Evolutionary conservation across 2,113 vertebrate genomes (phyloP).

Genomic region (Psephotus haematonotus): DNA sequence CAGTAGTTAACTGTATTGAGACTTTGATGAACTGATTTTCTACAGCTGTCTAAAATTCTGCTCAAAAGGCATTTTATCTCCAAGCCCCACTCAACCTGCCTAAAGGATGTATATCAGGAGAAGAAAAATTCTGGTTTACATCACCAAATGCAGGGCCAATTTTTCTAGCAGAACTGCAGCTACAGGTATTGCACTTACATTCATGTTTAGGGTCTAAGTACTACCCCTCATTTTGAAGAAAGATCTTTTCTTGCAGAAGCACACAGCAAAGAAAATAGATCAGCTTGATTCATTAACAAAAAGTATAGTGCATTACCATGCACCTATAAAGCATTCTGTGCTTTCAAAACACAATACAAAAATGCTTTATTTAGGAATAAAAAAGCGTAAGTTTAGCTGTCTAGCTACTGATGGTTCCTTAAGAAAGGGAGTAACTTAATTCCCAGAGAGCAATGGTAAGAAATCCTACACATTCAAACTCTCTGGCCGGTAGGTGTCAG

Average conservation of each 20-base stretch:
- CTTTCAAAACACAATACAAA: not conserved
- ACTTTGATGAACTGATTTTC: not conserved
- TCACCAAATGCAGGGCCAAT: not conserved
- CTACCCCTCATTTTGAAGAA: not conserved
- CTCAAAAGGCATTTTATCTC: not conserved
- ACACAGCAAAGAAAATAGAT: not conserved
- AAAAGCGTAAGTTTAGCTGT: not conserved
- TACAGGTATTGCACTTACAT: not conserved
- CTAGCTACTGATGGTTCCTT: not conserved
- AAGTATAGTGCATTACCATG: not conserved
- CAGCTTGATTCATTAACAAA: not conserved
- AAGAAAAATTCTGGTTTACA: not conserved
- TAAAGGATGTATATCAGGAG: not conserved
- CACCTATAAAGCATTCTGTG: not conserved
- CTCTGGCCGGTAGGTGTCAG: not conserved
- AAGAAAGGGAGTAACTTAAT: not conserved
- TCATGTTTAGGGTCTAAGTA: not conserved
- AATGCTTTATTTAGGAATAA: not conserved
- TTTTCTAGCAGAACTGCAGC: not conserved
- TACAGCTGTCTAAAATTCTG: not conserved
- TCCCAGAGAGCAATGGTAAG: not conserved
- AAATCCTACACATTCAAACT: not conserved
- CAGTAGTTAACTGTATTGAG: not conserved
- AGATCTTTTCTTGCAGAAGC: not conserved
- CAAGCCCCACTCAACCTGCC: not conserved